These are phyloP conservation scores for Regulus satrapa DNA, from an alignment of 2,113 vertebrate genomes.

Conservation along the genomic window DNA sequence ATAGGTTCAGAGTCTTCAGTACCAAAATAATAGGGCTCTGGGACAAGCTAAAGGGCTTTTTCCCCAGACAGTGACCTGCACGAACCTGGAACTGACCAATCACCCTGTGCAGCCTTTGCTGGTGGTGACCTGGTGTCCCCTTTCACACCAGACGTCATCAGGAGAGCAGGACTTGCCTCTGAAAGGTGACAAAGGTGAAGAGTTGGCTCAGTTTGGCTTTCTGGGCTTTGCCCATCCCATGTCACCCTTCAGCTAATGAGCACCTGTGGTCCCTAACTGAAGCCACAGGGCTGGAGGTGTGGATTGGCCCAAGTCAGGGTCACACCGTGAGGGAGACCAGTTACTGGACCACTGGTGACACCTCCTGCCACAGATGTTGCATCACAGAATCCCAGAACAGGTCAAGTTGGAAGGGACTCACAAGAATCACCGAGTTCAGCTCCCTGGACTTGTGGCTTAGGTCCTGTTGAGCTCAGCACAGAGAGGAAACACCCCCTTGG, in stretches of 20 bases:
- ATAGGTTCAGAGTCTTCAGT: background rate
- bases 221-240: background rate
- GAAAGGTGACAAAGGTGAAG: background rate
- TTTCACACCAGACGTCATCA: background rate
- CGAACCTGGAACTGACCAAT: background rate
- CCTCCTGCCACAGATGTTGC: background rate
- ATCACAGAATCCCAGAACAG: background rate
- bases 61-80: background rate
- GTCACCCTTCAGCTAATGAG: background rate
- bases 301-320: background rate
- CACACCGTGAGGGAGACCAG: background rate
- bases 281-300: background rate
- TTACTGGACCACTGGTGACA: background rate
- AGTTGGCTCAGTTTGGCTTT: background rate
- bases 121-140: background rate
- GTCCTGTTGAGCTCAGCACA: background rate
- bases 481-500: background rate
- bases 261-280: background rate
- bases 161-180: background rate
- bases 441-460: background rate
- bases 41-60: background rate
- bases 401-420: background rate
- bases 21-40: background rate
- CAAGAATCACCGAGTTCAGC: rapidly evolving
- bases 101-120: background rate